Evolutionary conservation across 2,888 invertebrate species (phyloP), one percentile per base, ranked within the genome.

Genomic region (Cephus sareptanus): DNA sequence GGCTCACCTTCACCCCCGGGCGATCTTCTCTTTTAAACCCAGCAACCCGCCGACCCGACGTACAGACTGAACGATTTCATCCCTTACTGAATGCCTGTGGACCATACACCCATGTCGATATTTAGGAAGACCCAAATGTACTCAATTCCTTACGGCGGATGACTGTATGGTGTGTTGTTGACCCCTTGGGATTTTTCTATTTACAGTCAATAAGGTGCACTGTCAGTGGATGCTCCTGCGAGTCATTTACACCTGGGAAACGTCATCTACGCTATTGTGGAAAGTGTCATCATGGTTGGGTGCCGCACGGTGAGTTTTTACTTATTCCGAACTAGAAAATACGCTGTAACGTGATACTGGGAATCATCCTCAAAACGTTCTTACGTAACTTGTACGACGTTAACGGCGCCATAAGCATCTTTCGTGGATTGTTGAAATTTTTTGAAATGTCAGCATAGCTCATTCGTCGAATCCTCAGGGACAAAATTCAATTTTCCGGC

Each of bases 231-330:
- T 95, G 95, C 88, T 91, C 93, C 83, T 95, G 95, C 90, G 95
- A 95, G 83, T 95, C 95, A 85, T 95, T 95, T 91, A 93, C 94
- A 69, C 95, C 95, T 37, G 94, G 95, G 77, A 95, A 95, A 88
- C 90, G 93, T 83, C 94, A 94, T 87, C 92, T 95, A 81, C 93
- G 95, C 78, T 94, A 93, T 90, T 95, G 95, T 92, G 95, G 95
- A 87, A 93, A 93, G 83, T 95, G 95, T 90, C 94, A 94, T 86
- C 95, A 95, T 91, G 95, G 95, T 82, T 95, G 95, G 95, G 95
- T 95, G 79, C 94, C 94, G 84, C 95, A 95, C 91, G 95, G 95
- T 95, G 90, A 95, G 95, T 93, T 81, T 77, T 73, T 74, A 74
- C 71, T 11, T 71, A 15, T 23, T 23, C 9, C 31, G 2, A 9